These are phyloP conservation scores for Orchestia grillus DNA, from an alignment of 1,140 invertebrate species.

Conservation along the genomic window DNA sequence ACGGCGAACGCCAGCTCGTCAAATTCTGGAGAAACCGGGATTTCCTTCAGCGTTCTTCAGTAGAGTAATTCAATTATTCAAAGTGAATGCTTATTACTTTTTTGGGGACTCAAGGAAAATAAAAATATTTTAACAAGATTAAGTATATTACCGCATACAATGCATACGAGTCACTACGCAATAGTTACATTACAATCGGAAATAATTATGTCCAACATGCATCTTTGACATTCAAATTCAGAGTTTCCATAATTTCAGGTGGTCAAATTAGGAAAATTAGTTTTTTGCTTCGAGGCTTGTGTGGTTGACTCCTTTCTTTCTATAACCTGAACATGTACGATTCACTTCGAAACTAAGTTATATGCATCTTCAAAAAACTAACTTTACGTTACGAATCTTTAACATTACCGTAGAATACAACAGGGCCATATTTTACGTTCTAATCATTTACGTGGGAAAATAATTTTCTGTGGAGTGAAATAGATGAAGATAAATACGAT, in stretches of 20 bases:
- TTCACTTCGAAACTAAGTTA: neutral
- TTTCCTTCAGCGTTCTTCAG: too few species aligned
- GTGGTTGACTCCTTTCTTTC: neutral
- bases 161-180: slow-evolving; percentile 16
- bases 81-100: neutral
- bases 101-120: neutral
- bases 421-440: neutral
- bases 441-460: neutral
- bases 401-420: neutral
- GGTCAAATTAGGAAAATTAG: neutral
- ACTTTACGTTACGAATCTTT: neutral
- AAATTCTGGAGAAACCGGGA: too few species aligned
- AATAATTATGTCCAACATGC: neutral
- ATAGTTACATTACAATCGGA: neutral
- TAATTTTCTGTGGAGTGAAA: neutral
- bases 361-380: neutral
- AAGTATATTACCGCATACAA: slow-evolving; percentile 26
- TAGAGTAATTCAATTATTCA: too few species aligned
- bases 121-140: neutral
- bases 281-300: neutral
- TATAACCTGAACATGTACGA: neutral
- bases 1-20: too few species aligned
- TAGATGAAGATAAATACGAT: neutral
- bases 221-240: neutral
- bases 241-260: neutral